Percentiles rank a stretch among this genome's conserved stretches.
Evolutionary conservation across 2,797 vertebrate genomes (phyloP).

Genomic region (Siniperca scherzeri): DNA sequence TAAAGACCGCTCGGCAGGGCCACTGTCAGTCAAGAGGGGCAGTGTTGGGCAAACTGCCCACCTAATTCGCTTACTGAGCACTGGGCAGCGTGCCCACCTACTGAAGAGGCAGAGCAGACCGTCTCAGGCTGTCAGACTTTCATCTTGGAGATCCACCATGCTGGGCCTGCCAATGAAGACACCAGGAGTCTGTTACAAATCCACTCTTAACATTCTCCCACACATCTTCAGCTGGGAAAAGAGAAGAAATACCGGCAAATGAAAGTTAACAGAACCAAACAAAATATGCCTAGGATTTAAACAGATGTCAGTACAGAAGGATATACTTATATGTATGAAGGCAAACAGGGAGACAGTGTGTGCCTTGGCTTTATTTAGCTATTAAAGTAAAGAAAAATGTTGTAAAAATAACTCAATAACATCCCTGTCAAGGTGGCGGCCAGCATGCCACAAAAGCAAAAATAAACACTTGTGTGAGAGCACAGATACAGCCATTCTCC

Average conservation of each 20-base stretch:
- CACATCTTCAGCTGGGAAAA: slow-evolving; percentile 61
- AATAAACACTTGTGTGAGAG: slow-evolving; percentile 16
- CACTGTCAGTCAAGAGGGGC: slow-evolving; percentile 72
- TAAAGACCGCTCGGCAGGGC: slow-evolving; percentile 67
- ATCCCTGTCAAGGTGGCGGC: slow-evolving; percentile 17
- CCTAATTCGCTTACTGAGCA: slow-evolving; percentile 76
- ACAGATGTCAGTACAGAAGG: slow-evolving; percentile 39
- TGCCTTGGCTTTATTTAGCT: slow-evolving; percentile 21
- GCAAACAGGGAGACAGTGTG: neutral
- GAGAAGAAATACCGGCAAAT: slow-evolving; percentile 39
- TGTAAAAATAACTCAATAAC: slow-evolving; percentile 33
- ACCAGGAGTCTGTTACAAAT: slow-evolving; percentile 62
- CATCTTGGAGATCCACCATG: slow-evolving; percentile 72
- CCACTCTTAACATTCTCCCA: slow-evolving; percentile 53
- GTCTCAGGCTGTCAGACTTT: slow-evolving; percentile 73
- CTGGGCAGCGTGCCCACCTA: slow-evolving; percentile 71
- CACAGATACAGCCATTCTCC: slow-evolving; percentile 22
- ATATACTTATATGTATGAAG: slow-evolving; percentile 25
- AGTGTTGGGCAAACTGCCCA: slow-evolving; percentile 64
- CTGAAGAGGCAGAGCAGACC: slow-evolving; percentile 65
- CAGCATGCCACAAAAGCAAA: neutral
- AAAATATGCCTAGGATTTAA: slow-evolving; percentile 12
- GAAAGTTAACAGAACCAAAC: slow-evolving; percentile 53
- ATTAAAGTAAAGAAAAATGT: slow-evolving; percentile 33
- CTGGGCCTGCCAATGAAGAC: slow-evolving; percentile 73